Base-by-base conservation (phyloP, 2,113 vertebrate genomes). In the Pseudolaguvia tuberculata region DNA sequence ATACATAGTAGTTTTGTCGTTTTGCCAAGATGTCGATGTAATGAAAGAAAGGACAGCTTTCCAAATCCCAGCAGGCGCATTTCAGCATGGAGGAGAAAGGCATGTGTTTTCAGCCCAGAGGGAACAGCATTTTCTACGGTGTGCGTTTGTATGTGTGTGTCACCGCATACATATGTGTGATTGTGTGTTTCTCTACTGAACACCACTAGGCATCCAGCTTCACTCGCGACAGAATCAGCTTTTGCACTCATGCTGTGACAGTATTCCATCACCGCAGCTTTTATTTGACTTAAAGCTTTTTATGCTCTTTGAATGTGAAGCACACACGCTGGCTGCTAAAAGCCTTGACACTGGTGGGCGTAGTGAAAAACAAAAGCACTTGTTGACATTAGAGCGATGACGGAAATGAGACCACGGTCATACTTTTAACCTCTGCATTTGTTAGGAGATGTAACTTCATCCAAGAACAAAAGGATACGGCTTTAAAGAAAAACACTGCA, bases 301-400 rank as follows among this genome's bases (percentile, higher is more conserved):
- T 87, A 86, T 85, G 83, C 85, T 85, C 76, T 81, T 78, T 84
- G 79, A 80, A 75, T 84, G 80, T 83, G 79, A 75, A 55, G 61
- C 84, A 82, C 86, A 84, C 86, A 84, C 51, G 72, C 72, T 78
- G 76, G 78, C 84, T 75, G 84, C 85, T 90, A 87, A 90, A 88
- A 88, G 86, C 85, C 81, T 86, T 78, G 79, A 77, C 84, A 71
- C 79, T 70, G 70, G 57, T 71, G 67, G 70, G 83, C 85, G 78
- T 84, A 84, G 70, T 61, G 82, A 70, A 61, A 56, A 70, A 86
- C 86, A 77, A 80, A 82, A 81, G 83, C 85, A 84, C 73, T 86
- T 86, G 85, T 87, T 88, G 88, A 90, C 83, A 83, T 85, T 80
- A 86, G 48, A 35, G 48, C 50, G 78, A 76, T 79, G 80, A 79